Base-by-base conservation (phyloP, 1,140 invertebrate species). In the Apocrypta bakeri region DNA sequence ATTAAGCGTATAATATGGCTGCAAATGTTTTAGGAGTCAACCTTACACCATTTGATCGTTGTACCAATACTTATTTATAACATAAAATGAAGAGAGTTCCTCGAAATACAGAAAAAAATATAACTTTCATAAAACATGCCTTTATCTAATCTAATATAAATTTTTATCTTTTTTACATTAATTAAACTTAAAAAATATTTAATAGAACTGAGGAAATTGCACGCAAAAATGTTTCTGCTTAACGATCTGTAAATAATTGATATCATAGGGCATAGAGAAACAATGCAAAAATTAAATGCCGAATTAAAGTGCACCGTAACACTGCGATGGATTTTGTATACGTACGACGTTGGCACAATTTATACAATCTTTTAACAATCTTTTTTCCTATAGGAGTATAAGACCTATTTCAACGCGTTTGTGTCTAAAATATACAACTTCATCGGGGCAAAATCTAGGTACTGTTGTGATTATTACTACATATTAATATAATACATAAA, bases 401-500 rank as follows among this genome's bases (percentile, higher is more conserved):
- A 69, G 56, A 69, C 24, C 33, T 77, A 2, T 69, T 24, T 24
- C 11, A 7, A 27, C 40, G 48, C 1, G 11, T 27, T 24, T 12
- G 4, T 29, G n/a, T 24, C n/a, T 48, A 79, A 29, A 33, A 27
- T 79, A 61, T 29, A 27, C 29, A 37, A 24, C 74, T 76, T 24
- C 33, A 24, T 64, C 6, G 31, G n/a, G 31, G 8, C 31, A 31
- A n/a, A n/a, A 33, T 63, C 17, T 31, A 74, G 8, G 25, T 21
- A 29, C 21, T 40, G 4, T 74, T 6, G 31, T 80, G 69, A 73
- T 71, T 27, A 64, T 25, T 64, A 37, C 27, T 56, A 69, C 4
- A 40, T 80, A 73, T 64, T 63, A 31, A 79, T 79, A 79, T 71
- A 72, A 79, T 79, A 61, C 42, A 61, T 71, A 73, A 27, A 21